phyloP scores from a whole-genome alignment of 2,888 invertebrate species.

The Hyppa rectilinea region DNA sequence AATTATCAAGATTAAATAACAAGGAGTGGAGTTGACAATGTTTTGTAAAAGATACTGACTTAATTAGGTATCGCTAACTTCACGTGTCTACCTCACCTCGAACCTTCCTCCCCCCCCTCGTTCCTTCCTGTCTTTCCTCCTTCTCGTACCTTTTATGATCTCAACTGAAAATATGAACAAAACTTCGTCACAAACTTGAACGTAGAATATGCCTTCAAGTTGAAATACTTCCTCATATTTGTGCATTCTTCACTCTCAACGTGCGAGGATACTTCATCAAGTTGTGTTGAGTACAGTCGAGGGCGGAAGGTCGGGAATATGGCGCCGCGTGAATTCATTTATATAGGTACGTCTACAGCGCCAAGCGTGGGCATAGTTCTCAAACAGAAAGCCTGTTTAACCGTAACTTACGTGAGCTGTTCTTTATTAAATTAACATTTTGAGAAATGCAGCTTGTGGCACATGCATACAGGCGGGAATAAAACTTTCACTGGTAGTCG shows the following conservation, averaged over 20 bases:
- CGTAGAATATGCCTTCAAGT: slow-evolving; percentile 34
- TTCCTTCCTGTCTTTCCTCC: too few relatives aligned
- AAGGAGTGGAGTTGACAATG: not conserved
- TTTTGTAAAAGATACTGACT: not conserved
- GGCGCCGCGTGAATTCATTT: slow-evolving; percentile 56
- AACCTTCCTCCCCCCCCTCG: too few relatives aligned
- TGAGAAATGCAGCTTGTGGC: not conserved
- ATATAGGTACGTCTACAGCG: slow-evolving; percentile 26
- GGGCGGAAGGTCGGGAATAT: slow-evolving; percentile 35
- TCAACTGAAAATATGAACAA: slow-evolving; percentile 13
- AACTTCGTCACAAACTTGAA: slow-evolving; percentile 23
- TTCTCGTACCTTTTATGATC: not conserved
- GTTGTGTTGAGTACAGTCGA: slow-evolving; percentile 61
- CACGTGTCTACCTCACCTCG: too few relatives aligned
- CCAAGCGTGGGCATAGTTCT: slow-evolving; percentile 37
- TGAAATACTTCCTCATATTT: slow-evolving; percentile 57
- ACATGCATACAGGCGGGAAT: too few relatives aligned
- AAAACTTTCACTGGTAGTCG: too few relatives aligned
- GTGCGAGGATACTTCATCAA: slow-evolving; percentile 67
- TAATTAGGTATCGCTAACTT: not conserved
- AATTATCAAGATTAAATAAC: not conserved
- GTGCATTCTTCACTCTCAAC: slow-evolving; percentile 62
- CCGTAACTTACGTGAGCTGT: slow-evolving; percentile 8
- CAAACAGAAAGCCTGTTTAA: slow-evolving; percentile 27
- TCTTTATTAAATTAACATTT: slow-evolving; percentile 8